These are phyloP conservation scores for Ephestia elutella DNA, from an alignment of 1,140 invertebrate genomes.

Conservation along the genomic window DNA sequence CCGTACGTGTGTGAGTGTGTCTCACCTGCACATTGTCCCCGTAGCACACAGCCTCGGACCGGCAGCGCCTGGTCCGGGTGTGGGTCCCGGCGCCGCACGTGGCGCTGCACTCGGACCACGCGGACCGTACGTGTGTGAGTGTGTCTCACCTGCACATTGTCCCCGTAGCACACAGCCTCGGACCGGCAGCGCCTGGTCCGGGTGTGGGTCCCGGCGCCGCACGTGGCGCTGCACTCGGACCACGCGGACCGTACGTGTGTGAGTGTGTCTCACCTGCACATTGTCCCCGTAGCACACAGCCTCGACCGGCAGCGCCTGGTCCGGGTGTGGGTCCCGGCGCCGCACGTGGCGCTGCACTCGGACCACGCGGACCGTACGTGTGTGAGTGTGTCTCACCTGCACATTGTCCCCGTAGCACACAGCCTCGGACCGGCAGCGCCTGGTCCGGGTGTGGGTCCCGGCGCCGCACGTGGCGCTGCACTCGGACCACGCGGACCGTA, in stretches of 20 bases:
- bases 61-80: too few species aligned
- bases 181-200: too few species aligned
- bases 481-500: conserved; percentile 75
- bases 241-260: too few species aligned
- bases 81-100: too few species aligned
- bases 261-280: conserved; percentile 52
- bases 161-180: too few species aligned
- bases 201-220: too few species aligned
- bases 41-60: conserved; percentile 35
- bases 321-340: conserved; percentile 66
- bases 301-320: conserved; percentile 49
- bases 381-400: conserved; percentile 50
- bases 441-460: conserved; percentile 60
- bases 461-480: conserved; percentile 76
- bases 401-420: conserved; percentile 59
- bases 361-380: too few species aligned
- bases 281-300: conserved; percentile 54
- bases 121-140: too few species aligned
- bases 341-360: conserved; percentile 75
- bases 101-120: too few species aligned
- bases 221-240: too few species aligned
- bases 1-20: too few species aligned
- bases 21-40: conserved; percentile 69
- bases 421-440: conserved; percentile 48
- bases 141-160: too few species aligned